Conservation (phyloP, 1,140 invertebrate genomes). For the Papilio dardanus region DNA sequence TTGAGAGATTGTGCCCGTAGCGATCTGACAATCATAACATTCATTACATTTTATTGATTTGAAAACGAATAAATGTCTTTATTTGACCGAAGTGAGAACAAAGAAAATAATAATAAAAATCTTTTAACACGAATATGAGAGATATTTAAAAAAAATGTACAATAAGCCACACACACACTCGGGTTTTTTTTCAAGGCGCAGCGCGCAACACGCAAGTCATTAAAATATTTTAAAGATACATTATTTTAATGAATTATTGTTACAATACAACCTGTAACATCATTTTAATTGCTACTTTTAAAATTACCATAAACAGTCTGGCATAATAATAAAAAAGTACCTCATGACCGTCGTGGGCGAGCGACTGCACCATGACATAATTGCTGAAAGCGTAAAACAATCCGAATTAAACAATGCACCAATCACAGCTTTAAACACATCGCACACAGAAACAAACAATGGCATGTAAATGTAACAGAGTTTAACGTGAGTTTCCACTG, state of each 20-base stretch:
- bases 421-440: neutral
- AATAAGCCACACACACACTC: too few species aligned
- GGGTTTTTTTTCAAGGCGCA: too few species aligned
- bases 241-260: neutral
- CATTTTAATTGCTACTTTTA: neutral
- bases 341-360: slow-evolving; percentile 95
- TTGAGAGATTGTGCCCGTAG: slow-evolving; percentile 92
- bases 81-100: neutral
- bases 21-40: slow-evolving; percentile 83
- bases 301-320: neutral
- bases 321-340: slow-evolving; percentile 50
- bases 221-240: too few species aligned
- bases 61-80: neutral
- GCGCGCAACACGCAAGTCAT: too few species aligned
- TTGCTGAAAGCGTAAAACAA: slow-evolving; percentile 85
- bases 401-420: slow-evolving; percentile 10
- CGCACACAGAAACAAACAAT: neutral
- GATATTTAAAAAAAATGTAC: too few species aligned
- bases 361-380: slow-evolving; percentile 94
- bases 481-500: too few species aligned
- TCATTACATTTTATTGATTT: neutral
- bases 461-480: too few species aligned
- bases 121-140: neutral
- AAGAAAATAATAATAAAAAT: neutral
- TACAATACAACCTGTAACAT: neutral